A percentile compares a stretch with the other conserved stretches of the same genome.
Conservation (phyloP, 2,797 vertebrate genomes). For the Danio kyathit region DNA sequence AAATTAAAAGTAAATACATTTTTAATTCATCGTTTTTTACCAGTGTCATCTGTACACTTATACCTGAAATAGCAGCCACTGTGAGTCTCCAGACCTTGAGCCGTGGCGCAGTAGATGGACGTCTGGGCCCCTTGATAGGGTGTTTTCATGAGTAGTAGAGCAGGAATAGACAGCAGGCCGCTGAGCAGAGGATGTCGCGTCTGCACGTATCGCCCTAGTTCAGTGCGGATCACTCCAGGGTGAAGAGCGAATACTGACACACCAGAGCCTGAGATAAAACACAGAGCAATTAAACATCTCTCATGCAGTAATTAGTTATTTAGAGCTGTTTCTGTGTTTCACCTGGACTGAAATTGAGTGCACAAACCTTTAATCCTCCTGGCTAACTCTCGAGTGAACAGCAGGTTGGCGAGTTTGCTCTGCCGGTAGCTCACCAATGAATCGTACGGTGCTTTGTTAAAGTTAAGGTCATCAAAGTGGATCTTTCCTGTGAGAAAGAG, state of each 20-base stretch:
- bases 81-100: conserved; percentile 61
- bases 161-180: conserved; percentile 55
- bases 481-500: conserved; percentile 62
- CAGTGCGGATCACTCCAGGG: conserved; percentile 67
- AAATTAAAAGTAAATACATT: no score
- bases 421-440: conserved; percentile 67
- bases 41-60: no score
- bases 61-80: conserved; percentile 69
- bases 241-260: conserved; percentile 65
- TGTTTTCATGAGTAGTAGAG: conserved; percentile 66
- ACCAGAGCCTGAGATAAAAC: conserved; percentile 53
- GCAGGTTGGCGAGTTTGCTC: conserved; percentile 69
- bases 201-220: conserved; percentile 65
- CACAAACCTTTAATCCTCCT: conserved; percentile 62
- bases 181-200: conserved; percentile 56
- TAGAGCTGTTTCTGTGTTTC: not conserved
- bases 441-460: conserved; percentile 59
- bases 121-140: conserved; percentile 67
- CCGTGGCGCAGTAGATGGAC: conserved; percentile 64
- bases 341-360: not conserved
- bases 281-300: not conserved
- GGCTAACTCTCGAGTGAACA: conserved; percentile 68
- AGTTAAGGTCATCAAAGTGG: conserved; percentile 67
- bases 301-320: not conserved
- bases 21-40: no score